These are phyloP conservation scores for Tachyglossus aculeatus DNA, from an alignment of 2,797 vertebrate genomes.

Conservation along the genomic window DNA sequence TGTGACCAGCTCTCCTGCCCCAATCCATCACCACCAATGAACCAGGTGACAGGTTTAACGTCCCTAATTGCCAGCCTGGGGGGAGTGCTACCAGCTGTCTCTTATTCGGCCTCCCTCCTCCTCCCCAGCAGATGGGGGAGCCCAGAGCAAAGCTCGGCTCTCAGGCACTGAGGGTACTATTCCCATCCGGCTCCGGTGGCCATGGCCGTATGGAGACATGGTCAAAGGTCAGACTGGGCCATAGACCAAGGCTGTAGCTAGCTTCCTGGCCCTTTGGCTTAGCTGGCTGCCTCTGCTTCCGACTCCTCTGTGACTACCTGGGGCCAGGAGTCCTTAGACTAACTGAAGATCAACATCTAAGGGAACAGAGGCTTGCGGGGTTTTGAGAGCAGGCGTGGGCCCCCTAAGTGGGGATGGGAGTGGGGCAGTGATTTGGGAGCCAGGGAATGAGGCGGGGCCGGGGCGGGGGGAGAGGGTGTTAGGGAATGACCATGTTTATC, in stretches of 20 bases:
- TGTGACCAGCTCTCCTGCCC: slow-evolving; percentile 33
- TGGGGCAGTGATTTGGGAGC: too few relatives aligned
- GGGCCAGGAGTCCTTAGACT: too few relatives aligned
- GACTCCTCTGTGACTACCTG: too few relatives aligned
- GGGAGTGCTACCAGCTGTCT: slow-evolving; percentile 28
- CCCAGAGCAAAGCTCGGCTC: slow-evolving; percentile 56
- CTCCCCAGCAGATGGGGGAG: slow-evolving; percentile 34
- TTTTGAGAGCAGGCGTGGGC: too few relatives aligned
- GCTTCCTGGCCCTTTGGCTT: too few relatives aligned
- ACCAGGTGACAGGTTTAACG: slow-evolving; percentile 66
- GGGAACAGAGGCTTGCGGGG: too few relatives aligned
- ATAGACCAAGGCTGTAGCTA: too few relatives aligned
- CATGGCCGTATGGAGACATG: neutral
- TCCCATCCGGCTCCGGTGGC: slow-evolving; percentile 4
- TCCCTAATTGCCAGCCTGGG: slow-evolving; percentile 37
- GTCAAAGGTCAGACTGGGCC: neutral
- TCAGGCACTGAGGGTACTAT: slow-evolving; percentile 16
- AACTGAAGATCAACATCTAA: rapidly evolving
- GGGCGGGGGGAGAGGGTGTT: rapidly evolving
- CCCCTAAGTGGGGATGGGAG: too few relatives aligned
- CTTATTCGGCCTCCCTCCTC: slow-evolving; percentile 7
- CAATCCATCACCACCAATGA: slow-evolving; percentile 65
- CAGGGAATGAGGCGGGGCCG: too few relatives aligned
- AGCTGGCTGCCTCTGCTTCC: too few relatives aligned
- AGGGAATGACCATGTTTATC: neutral